phyloP scores from a whole-genome alignment of 2,797 vertebrate genomes.

The Sebastiscus tertius region DNA sequence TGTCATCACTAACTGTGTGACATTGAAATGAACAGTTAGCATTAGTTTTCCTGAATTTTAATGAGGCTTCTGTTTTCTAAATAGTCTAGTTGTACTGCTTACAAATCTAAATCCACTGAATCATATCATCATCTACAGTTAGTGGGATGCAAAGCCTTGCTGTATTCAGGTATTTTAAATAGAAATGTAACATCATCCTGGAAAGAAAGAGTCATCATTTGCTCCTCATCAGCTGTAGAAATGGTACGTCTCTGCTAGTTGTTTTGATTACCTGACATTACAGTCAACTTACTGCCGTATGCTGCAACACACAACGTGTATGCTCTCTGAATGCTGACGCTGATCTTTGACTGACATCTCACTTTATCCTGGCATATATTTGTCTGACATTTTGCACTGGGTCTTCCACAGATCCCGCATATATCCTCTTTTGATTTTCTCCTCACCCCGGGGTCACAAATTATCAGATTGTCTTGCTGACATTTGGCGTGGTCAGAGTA shows the following conservation, averaged over 20 bases:
- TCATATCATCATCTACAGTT: background rate
- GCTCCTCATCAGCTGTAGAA: background rate
- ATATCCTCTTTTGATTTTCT: conserved; percentile 57
- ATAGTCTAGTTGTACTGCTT: conserved; percentile 6
- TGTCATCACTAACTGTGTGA: conserved; percentile 43
- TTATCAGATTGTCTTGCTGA: conserved; percentile 72
- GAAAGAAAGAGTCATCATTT: background rate
- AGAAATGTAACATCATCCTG: background rate
- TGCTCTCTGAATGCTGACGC: conserved; percentile 41
- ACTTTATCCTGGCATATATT: conserved; percentile 49
- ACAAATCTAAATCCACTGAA: background rate
- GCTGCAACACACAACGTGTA: background rate
- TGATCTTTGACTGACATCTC: conserved; percentile 58
- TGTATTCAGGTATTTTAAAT: background rate
- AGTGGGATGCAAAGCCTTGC: background rate
- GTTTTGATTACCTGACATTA: background rate
- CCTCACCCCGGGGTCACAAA: conserved; percentile 49
- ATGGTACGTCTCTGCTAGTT: background rate
- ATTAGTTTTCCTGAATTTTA: conserved; percentile 32
- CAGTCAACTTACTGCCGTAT: background rate
- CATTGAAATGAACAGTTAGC: conserved; percentile 49
- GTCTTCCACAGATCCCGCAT: conserved; percentile 53
- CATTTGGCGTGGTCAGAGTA: conserved; percentile 72
- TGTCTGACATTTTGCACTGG: conserved; percentile 68
- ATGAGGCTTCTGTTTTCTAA: conserved; percentile 21